These are phyloP conservation scores for Acanthosepion lycidas DNA, from an alignment of 2,888 invertebrate genomes.

Conservation along the genomic window DNA sequence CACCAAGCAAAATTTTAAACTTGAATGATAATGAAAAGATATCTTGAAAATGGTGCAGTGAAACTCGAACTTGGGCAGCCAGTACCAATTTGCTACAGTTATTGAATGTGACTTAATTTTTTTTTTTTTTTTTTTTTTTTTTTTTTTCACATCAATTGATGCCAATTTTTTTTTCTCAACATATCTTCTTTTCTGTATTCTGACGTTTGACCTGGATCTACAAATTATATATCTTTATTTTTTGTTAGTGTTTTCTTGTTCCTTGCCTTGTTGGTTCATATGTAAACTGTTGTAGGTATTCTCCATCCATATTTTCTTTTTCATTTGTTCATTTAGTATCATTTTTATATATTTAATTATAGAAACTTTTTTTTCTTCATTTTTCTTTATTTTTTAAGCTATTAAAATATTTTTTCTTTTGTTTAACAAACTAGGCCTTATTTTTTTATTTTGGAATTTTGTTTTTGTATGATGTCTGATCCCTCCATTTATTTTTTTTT, in stretches of 20 bases:
- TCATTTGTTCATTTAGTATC: background rate
- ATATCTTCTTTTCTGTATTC: background rate
- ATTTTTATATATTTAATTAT: background rate
- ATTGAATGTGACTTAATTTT: background rate
- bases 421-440: no score
- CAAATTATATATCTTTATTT: no score
- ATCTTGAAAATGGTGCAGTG: no score
- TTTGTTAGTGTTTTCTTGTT: no score
- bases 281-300: slow-evolving; percentile 8
- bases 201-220: no score
- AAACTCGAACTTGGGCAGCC: background rate
- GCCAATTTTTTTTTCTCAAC: background rate
- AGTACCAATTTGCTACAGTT: background rate
- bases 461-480: background rate
- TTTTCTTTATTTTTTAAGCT: background rate
- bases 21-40: no score
- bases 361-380: background rate
- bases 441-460: background rate
- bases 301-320: background rate
- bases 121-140: background rate
- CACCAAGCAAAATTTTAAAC: background rate
- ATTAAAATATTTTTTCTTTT: background rate
- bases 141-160: background rate
- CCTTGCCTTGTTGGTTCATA: background rate
- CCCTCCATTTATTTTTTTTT: background rate